These are phyloP conservation scores for Chloroceryle aenea DNA, from an alignment of 2,113 vertebrate species.

Conservation along the genomic window DNA sequence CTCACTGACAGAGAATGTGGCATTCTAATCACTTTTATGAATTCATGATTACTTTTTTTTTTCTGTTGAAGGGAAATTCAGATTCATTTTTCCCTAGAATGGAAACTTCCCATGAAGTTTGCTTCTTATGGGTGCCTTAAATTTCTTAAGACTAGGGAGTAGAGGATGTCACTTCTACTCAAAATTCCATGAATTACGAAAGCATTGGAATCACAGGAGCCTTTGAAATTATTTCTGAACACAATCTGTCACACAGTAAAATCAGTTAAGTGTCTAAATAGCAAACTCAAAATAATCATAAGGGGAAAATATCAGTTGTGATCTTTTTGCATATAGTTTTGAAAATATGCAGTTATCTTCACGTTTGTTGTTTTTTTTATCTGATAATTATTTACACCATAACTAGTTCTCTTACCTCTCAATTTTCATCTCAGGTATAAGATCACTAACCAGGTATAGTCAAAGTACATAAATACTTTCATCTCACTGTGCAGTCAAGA, in stretches of 20 bases:
- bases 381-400: neutral
- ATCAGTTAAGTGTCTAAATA: slow-evolving; percentile 8
- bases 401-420: slow-evolving; percentile 37
- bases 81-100: slow-evolving; percentile 20
- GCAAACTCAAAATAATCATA: neutral
- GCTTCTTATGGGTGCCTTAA: slow-evolving; percentile 64
- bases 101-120: slow-evolving; percentile 44
- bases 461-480: neutral
- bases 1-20: slow-evolving; percentile 67
- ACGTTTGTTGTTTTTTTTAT: neutral
- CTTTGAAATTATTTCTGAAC: slow-evolving; percentile 26
- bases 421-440: slow-evolving; percentile 58
- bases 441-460: neutral
- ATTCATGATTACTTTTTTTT: neutral
- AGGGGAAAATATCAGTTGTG: neutral
- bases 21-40: slow-evolving; percentile 30
- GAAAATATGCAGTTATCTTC: neutral
- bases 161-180: neutral
- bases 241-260: neutral
- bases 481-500: slow-evolving; percentile 19
- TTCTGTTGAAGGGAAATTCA: slow-evolving; percentile 28
- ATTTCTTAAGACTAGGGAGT: slow-evolving; percentile 23
- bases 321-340: neutral
- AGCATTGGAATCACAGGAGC: slow-evolving; percentile 51
- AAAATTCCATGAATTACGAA: slow-evolving; percentile 8